Conservation (phyloP, 1,140 invertebrate genomes). For the Hestina assimilis region DNA sequence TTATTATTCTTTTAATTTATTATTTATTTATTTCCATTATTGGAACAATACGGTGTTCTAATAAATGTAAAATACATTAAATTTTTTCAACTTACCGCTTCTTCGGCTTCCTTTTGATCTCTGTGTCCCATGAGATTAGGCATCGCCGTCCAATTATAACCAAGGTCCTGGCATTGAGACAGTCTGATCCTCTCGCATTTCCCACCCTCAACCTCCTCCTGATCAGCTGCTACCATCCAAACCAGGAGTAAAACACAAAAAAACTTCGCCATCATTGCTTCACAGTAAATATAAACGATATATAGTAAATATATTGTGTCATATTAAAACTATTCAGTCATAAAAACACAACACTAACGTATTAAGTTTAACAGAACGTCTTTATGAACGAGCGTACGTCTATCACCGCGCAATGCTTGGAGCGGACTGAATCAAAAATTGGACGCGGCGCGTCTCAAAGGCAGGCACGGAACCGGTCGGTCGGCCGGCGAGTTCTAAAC, state of each 20-base stretch:
- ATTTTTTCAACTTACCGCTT: slow-evolving; percentile 79
- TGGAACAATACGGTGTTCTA: no score
- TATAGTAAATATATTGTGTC: slow-evolving; percentile 45
- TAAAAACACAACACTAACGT: slow-evolving; percentile 49
- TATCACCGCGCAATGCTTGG: slow-evolving; percentile 26
- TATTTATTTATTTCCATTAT: no score
- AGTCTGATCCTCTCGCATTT: slow-evolving; percentile 90
- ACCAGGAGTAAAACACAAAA: slow-evolving; percentile 55
- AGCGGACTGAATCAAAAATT: slow-evolving; percentile 63
- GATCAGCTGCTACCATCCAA: slow-evolving; percentile 56
- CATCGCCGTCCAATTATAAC: slow-evolving; percentile 94
- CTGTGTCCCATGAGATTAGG: slow-evolving; percentile 90
- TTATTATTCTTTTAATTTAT: no score
- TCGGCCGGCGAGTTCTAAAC: slow-evolving; percentile 56
- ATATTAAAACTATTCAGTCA: slow-evolving; percentile 58
- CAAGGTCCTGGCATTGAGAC: slow-evolving; percentile 88
- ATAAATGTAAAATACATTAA: neutral
- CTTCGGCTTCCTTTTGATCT: slow-evolving; percentile 86
- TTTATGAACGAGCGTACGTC: slow-evolving; percentile 30
- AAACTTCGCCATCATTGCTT: slow-evolving; percentile 58
- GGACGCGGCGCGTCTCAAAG: slow-evolving; percentile 61
- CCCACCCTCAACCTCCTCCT: slow-evolving; percentile 61
- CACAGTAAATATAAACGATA: slow-evolving; percentile 40
- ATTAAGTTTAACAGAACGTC: slow-evolving; percentile 48
- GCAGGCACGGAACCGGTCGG: slow-evolving; percentile 65